A percentile compares a stretch with the other conserved stretches of the same genome.
Conservation (phyloP, 2,113 vertebrate genomes). For the Grallaria varia region DNA sequence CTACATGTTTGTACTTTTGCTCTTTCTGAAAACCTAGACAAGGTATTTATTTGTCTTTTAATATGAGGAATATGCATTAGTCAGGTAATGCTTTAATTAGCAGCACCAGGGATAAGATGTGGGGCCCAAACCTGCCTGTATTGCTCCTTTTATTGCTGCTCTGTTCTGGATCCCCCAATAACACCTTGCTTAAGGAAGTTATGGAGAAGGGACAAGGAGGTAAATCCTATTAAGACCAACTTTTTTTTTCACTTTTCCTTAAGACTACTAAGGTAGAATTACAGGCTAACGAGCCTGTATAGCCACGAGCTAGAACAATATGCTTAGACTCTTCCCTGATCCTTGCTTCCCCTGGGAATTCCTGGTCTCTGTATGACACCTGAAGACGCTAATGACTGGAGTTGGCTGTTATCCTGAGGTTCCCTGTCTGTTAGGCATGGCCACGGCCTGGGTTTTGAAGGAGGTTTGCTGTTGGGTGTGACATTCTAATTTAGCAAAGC, state of each 20-base stretch:
- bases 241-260: neutral
- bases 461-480: neutral
- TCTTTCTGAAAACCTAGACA: neutral
- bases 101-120: neutral
- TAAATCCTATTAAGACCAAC: neutral
- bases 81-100: neutral
- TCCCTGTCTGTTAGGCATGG: neutral
- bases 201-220: neutral
- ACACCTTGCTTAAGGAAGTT: neutral
- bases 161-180: neutral
- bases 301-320: fast-evolving
- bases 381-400: neutral
- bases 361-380: neutral
- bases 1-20: fast-evolving
- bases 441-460: neutral
- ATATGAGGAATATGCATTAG: neutral
- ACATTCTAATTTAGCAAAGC: neutral
- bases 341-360: neutral
- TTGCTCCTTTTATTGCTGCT: neutral
- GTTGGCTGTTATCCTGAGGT: neutral
- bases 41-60: neutral
- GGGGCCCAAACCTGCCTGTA: neutral
- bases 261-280: neutral
- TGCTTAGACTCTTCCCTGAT: neutral
- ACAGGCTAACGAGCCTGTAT: fast-evolving